A percentile compares a stretch with the other conserved stretches of the same genome.
Conservation (phyloP, 2,113 vertebrate genomes). For the Pluvialis apricaria region DNA sequence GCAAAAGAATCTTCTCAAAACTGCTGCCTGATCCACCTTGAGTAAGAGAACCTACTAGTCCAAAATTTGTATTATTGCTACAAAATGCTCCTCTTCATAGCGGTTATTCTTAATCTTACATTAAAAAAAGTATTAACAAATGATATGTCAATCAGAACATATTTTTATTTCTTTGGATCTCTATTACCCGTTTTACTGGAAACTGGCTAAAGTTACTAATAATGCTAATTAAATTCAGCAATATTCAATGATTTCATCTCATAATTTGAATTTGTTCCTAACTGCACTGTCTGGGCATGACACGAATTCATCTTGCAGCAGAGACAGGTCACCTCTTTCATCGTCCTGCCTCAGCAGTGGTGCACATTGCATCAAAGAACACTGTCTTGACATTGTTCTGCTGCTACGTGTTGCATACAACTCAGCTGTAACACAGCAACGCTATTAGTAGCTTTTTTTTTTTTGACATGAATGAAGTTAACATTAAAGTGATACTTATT, state of each 20-base stretch:
- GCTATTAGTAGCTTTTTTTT: neutral
- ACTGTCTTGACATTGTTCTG: accelerated
- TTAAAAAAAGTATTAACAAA: slow-evolving; percentile 12
- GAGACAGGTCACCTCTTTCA: neutral
- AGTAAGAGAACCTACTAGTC: slow-evolving; percentile 10
- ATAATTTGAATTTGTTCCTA: neutral
- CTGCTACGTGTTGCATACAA: neutral
- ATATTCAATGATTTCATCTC: neutral
- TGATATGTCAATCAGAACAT: neutral
- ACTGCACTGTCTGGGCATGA: neutral
- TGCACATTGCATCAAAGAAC: neutral
- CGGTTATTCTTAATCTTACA: neutral
- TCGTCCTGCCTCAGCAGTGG: neutral
- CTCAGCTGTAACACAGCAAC: neutral
- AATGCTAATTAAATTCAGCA: slow-evolving; percentile 40
- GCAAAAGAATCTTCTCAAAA: slow-evolving; percentile 59
- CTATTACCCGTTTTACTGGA: slow-evolving; percentile 19
- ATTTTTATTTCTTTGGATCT: slow-evolving; percentile 37
- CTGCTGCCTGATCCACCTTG: slow-evolving; percentile 22
- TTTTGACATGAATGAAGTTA: neutral
- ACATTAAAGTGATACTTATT: neutral
- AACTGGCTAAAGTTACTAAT: neutral
- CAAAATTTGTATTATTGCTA: slow-evolving; percentile 42
- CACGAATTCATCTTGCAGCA: neutral
- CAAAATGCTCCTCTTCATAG: neutral